Evolutionary conservation across 37 sponge, comb jelly and placozoan species (phyloP), one percentile per base, ranked within the genome.

Genomic region (Chondrilla cf. caribensis): DNA sequence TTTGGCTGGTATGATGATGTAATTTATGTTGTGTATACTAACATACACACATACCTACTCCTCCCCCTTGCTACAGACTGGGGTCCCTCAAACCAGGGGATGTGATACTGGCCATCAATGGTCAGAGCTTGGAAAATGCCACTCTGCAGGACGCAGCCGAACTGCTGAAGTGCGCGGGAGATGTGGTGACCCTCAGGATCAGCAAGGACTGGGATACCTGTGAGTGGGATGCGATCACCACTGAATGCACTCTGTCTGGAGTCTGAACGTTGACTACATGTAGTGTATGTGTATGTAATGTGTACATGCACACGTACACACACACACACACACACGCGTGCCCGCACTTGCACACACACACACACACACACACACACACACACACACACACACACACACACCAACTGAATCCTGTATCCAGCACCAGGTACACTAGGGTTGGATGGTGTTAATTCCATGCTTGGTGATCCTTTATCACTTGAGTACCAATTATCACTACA

Each of bases 51-150:
- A 64, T 14, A 81, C 29, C 22, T 81, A 81, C 41, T 60, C 29
- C 51, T 47, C 6, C 11, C 51, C 6, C 51, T 47, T 6, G 9
- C 11, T 47, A 47, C 14, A 88, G 96, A 36, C 83, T 78, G 19
- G 96, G 96, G 47, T 84, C 70, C n/a, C 84, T 96, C 2, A 79
- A 93, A 58, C 40, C 91, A 5, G 96, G 96, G 29, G 96, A 96
- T 70, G 84, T 86, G 55, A 76, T 96, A 0, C 28, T 92, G 36
- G 86, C 96, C 58, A 88, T 96, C 65, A 89, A 96, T 60, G 93
- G 83, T 8, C 81, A 84, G 77, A 86, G 85, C 77, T 43, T 92
- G 73, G 87, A 87, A 33, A 84, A 58, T 19, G 66, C 73, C 47
- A 88, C 86, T 26, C 81, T 93, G 25, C n/a, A 43, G 11, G 88